phyloP scores from a whole-genome alignment of 2,797 vertebrate genomes.

The Muscicapa striata region DNA sequence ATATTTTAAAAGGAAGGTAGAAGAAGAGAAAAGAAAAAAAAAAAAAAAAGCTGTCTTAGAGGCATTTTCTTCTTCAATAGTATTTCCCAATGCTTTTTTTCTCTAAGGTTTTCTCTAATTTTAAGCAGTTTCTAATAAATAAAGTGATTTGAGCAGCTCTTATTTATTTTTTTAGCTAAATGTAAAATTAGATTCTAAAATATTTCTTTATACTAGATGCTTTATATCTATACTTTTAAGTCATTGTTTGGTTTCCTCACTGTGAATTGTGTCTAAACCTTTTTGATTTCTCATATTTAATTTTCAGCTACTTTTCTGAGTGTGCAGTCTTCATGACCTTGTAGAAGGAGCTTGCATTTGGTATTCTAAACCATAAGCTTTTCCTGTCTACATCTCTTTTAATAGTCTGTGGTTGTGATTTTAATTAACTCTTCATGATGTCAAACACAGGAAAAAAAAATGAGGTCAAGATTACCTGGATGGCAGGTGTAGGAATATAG shows the following conservation, averaged over 20 bases:
- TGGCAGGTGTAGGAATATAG: background rate
- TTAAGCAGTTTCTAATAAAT: background rate
- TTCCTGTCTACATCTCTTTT: background rate
- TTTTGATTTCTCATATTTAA: background rate
- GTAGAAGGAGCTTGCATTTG: background rate
- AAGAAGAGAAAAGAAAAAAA: background rate
- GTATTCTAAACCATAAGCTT: background rate
- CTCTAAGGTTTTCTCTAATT: background rate
- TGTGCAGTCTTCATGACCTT: background rate
- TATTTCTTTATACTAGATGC: background rate
- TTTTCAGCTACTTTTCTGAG: background rate
- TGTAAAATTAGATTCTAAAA: background rate
- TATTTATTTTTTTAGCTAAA: background rate
- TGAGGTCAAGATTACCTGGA: background rate
- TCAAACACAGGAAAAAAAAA: background rate
- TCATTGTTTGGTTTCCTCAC: background rate
- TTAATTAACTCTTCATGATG: background rate
- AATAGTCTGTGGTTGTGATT: background rate
- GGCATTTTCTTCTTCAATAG: background rate
- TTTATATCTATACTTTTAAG: background rate
- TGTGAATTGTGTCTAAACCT: background rate
- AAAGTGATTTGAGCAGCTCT: background rate
- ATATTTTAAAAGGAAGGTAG: rapidly evolving
- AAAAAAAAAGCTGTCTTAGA: background rate
- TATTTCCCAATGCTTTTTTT: background rate